Base-by-base conservation (phyloP, 2,797 vertebrate genomes). In the Hybognathus amarus region DNA sequence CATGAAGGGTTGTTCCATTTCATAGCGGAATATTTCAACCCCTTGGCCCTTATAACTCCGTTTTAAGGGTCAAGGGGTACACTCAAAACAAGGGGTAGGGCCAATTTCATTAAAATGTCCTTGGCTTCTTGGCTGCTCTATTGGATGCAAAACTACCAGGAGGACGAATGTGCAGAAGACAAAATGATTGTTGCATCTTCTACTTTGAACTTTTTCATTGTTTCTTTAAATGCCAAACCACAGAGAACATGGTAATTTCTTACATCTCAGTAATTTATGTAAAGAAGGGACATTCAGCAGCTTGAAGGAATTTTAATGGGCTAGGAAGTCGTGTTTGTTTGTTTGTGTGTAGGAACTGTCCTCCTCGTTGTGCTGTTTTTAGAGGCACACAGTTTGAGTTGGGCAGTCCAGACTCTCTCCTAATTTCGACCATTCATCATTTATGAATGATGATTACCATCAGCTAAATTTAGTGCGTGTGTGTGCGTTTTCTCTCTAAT, bases 381-480 rank as follows among this genome's bases (percentile, higher is more conserved):
- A 70, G 75, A 80, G 68, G 36, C 73, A 30, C 45, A 64, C 13
- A 38, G 13, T 50, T 64, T 59, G 74, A 76, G 70, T 83, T 84
- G 79, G 70, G 30, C n/a, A 73, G 50, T 84, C 82, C 79, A 86
- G 68, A 54, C 36, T 67, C 24, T 84, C 27, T 74, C 59, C 63
- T 45, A 66, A 75, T 76, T 86, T 82, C 63, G 69, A 66, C 52
- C 70, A 77, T 84, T 86, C 76, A 82, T 85, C 75, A 77, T 86
- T 85, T 73, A 82, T 86, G 82, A 78, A 54, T 68, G 67, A 59
- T 50, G 67, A 66, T 70, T 76, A 68, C 47, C 33, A 38, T 36
- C 7, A 5, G 45, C 63, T 69, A 79, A 36, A 73, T 79, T 27
- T 75, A 79, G 67, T 20, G 22, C 6, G 11, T 45, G 42, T 45